These are phyloP conservation scores for Megathymus violae DNA, from an alignment of 1,140 invertebrate genomes.

Conservation along the genomic window DNA sequence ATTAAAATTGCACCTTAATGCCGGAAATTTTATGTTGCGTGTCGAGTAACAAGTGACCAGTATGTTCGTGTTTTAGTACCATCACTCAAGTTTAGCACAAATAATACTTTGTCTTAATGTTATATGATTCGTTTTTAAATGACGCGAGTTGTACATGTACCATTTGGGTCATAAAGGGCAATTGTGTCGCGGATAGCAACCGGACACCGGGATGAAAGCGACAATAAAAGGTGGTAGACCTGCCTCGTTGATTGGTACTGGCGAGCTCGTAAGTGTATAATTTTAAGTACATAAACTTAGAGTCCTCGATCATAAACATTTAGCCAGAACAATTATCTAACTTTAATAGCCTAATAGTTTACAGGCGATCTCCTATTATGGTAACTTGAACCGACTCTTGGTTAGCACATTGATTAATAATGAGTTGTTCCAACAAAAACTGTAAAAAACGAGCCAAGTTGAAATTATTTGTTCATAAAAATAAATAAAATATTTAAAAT, in stretches of 20 bases:
- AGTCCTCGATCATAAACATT: too few species aligned
- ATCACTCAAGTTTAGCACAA: background rate
- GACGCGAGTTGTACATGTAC: slow-evolving; percentile 17
- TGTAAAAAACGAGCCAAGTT: too few species aligned
- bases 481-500: too few species aligned
- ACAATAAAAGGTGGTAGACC: slow-evolving; percentile 80
- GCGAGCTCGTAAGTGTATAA: slow-evolving; percentile 30
- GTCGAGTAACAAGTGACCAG: background rate
- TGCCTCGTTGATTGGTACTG: slow-evolving; percentile 75
- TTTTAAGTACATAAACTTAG: background rate
- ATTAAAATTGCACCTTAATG: slow-evolving; percentile 4
- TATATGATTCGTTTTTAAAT: slow-evolving; percentile 32
- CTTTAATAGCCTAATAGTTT: too few species aligned
- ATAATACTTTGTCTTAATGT: slow-evolving; percentile 1
- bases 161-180: slow-evolving; percentile 46
- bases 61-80: slow-evolving; percentile 7
- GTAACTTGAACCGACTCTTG: too few species aligned
- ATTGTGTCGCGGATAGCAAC: slow-evolving; percentile 76
- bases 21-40: background rate
- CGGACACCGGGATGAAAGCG: slow-evolving; percentile 78
- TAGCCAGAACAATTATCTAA: too few species aligned
- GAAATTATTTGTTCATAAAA: too few species aligned
- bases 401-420: too few species aligned
- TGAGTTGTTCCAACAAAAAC: too few species aligned
- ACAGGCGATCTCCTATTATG: too few species aligned